A percentile compares a stretch with the other conserved stretches of the same genome.
Evolutionary conservation across 2,113 vertebrate genomes (phyloP).

Genomic region (Rhinolophus sinicus): DNA sequence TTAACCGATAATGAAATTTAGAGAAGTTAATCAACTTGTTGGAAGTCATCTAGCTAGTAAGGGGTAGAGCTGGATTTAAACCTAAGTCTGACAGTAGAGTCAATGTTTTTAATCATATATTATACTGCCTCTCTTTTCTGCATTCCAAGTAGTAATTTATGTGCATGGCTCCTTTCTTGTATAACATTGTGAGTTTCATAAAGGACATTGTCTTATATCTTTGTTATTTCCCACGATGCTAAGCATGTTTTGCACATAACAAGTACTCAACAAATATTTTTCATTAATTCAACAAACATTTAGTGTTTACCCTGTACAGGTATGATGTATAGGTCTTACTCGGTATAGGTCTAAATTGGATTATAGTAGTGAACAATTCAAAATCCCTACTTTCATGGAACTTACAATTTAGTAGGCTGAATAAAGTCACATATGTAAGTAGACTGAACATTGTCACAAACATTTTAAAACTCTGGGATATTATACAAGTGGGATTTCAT

Average conservation of each 20-base stretch:
- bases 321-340: background rate
- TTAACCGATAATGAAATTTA: background rate
- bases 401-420: background rate
- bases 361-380: background rate
- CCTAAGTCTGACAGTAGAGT: background rate
- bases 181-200: background rate
- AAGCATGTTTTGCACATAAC: background rate
- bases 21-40: background rate
- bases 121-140: background rate
- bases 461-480: background rate
- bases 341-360: background rate
- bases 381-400: background rate
- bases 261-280: background rate
- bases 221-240: background rate
- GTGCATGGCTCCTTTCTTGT: background rate
- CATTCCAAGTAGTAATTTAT: background rate
- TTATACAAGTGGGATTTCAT: background rate
- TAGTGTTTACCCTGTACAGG: background rate
- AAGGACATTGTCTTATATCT: background rate
- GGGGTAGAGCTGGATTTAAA: background rate
- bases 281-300: background rate
- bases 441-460: background rate
- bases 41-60: background rate
- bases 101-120: background rate
- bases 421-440: background rate